Evolutionary conservation across 2,797 vertebrate species (phyloP), one percentile per base, ranked within the genome.

Genomic region (Limosa lapponica): DNA sequence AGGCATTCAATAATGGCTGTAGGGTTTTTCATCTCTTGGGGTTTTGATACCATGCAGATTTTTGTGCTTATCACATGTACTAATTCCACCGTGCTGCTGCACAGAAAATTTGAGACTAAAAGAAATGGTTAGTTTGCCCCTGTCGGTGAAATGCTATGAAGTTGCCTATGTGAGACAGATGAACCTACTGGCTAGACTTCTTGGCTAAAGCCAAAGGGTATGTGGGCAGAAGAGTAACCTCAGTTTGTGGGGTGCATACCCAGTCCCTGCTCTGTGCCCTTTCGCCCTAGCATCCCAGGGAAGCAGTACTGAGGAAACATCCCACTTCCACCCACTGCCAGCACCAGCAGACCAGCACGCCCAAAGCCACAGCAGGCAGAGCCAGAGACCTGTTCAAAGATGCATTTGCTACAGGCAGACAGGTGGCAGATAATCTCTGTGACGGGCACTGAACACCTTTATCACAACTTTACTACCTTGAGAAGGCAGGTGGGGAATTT

Each of bases 401-500:
- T 12, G 9, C 8, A 6, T 37, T 65, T 91, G 46, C 67, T 52
- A 36, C 23, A 27, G 34, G 20, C 51, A 82, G 25, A 36, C 1
- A 48, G 23, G 19, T 16, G 18, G 52, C 3, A 2, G 34, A 55
- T 14, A 43, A 77, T 11, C 52, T 62, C 41, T 32, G 25, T 37
- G 17, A 32, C 0, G 3, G 13, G 11, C 43, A 82, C 0, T 9
- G 17, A 70, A 88, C 0, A 3, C 20, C 43, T 73, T 49, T 34
- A 80, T 48, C 14, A 34, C 52, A 82, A 39, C 19, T 90, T 70
- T 5, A 72, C 34, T 49, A 10, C 43, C 30, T 54, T 54, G 13
- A 70, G 43, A 75, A 15, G 46, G 22, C 17, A 92, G 16, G 46
- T 25, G 9, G 11, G 5, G 22, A 83, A 54, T 88, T 86, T 73